Evolutionary conservation across 2,113 vertebrate species (phyloP).

Genomic region (Macheiramphus alcinus): DNA sequence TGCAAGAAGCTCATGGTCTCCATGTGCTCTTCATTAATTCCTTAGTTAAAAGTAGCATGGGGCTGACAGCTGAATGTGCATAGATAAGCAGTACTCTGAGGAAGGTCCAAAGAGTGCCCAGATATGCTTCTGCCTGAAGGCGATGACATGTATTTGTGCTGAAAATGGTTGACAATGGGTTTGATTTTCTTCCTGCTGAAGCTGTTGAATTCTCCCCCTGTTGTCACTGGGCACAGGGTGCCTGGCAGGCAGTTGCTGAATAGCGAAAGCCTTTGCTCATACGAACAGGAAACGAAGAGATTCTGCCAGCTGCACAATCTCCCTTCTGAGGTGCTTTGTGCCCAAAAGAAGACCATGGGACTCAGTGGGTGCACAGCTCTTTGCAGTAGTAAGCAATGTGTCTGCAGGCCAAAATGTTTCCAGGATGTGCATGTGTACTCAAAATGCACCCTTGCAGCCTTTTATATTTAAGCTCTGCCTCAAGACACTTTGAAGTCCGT

Average conservation of each 20-base stretch:
- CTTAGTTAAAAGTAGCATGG: not conserved
- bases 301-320: not conserved
- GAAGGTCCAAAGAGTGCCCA: not conserved
- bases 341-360: not conserved
- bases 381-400: not conserved
- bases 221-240: not conserved
- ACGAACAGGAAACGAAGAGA: rapidly evolving
- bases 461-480: not conserved
- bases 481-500: not conserved
- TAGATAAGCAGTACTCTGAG: not conserved
- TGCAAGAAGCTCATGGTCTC: not conserved
- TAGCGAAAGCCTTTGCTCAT: not conserved
- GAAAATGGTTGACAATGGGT: not conserved
- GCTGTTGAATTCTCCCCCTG: not conserved
- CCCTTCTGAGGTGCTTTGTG: not conserved
- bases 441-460: not conserved
- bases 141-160: not conserved
- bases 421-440: not conserved
- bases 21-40: not conserved
- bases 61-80: not conserved
- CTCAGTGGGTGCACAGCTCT: not conserved
- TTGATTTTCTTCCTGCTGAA: not conserved
- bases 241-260: not conserved
- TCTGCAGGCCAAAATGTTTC: not conserved
- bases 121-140: not conserved